These are phyloP conservation scores for Lineus longissimus DNA, from an alignment of 1,140 invertebrate species.

Conservation along the genomic window DNA sequence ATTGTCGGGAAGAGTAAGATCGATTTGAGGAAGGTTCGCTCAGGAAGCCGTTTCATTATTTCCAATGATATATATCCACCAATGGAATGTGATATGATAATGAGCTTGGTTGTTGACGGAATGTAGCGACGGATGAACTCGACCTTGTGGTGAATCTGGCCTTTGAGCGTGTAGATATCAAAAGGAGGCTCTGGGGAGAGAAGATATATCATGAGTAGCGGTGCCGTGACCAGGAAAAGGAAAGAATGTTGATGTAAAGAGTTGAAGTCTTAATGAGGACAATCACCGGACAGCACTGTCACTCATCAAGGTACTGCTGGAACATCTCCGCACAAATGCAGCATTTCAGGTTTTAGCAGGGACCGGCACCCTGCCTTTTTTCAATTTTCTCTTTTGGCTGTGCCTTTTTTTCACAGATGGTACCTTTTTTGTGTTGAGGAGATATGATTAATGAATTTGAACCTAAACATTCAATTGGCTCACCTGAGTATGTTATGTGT, in stretches of 20 bases:
- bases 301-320: neutral
- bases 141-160: conserved; percentile 77
- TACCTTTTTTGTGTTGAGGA: neutral
- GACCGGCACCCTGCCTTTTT: neutral
- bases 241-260: neutral
- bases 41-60: conserved; percentile 59
- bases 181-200: conserved; percentile 22
- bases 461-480: too few relatives aligned
- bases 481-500: conserved; percentile 5
- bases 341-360: neutral
- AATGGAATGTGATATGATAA: conserved; percentile 80
- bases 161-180: conserved; percentile 64
- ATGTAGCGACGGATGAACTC: conserved; percentile 71
- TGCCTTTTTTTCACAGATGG: neutral
- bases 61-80: conserved; percentile 77
- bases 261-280: neutral
- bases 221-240: neutral
- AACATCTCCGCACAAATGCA: neutral
- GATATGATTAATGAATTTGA: neutral
- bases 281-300: neutral
- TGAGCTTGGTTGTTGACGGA: conserved; percentile 59
- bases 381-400: too few relatives aligned
- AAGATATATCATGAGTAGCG: neutral
- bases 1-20: conserved; percentile 79
- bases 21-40: conserved; percentile 33